A percentile compares a stretch with the other conserved stretches of the same genome.
These are phyloP conservation scores for Alentia gelatinosa DNA, from an alignment of 2,888 invertebrate species.

Conservation along the genomic window DNA sequence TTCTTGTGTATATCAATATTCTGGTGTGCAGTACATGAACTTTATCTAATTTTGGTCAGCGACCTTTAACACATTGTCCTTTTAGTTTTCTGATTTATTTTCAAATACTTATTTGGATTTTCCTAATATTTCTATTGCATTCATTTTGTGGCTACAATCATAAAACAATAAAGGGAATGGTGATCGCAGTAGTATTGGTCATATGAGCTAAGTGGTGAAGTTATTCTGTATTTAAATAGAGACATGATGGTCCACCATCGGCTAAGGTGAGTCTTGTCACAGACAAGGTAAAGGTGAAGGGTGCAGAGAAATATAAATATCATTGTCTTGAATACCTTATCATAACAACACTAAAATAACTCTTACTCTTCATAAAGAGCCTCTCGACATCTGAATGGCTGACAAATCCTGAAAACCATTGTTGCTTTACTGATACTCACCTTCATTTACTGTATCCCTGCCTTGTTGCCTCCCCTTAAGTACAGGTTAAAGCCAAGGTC, in stretches of 20 bases:
- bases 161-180: no score
- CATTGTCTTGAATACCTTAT: neutral
- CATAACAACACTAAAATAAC: neutral
- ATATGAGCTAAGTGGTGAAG: slow-evolving; percentile 17
- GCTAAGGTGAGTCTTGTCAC: slow-evolving; percentile 33
- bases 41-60: no score
- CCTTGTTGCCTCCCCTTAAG: neutral
- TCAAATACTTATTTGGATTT: no score
- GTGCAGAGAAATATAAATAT: neutral
- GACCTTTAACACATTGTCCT: no score
- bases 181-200: no score
- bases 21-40: no score
- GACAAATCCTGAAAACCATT: neutral
- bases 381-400: no score
- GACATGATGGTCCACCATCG: slow-evolving; percentile 41
- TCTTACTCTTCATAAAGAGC: neutral
- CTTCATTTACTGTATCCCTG: neutral
- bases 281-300: slow-evolving; percentile 26
- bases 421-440: neutral
- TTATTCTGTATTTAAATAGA: slow-evolving; percentile 47
- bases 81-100: no score
- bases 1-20: no score
- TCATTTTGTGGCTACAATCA: no score
- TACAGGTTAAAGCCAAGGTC: neutral
- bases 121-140: no score